Evolutionary conservation across 2,797 vertebrate genomes (phyloP).

Genomic region (Acropternis orthonyx): DNA sequence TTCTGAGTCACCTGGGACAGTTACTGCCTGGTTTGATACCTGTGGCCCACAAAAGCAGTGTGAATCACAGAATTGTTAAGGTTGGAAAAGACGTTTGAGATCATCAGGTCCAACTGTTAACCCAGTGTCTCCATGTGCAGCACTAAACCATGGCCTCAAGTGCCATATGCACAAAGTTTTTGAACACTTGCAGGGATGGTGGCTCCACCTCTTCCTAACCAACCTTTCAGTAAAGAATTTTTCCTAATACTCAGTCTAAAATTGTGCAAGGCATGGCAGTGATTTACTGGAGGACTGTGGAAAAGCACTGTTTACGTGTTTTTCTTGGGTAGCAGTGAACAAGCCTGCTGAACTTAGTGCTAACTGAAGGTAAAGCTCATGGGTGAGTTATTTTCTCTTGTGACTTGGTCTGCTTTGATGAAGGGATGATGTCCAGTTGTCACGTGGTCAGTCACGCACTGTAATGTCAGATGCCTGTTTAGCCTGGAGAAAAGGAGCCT

Average conservation of each 20-base stretch:
- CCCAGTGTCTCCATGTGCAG: not conserved
- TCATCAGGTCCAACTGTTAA: not conserved
- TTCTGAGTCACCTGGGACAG: not conserved
- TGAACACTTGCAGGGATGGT: not conserved
- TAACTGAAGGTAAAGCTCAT: not conserved
- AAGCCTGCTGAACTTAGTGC: not conserved
- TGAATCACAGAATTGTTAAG: not conserved
- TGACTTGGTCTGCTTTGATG: not conserved
- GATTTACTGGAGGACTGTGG: not conserved
- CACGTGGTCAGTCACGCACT: not conserved
- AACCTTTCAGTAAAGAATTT: not conserved
- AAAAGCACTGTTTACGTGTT: not conserved
- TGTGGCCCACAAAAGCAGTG: not conserved
- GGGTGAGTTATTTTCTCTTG: not conserved
- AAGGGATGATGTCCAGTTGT: not conserved
- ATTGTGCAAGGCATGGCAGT: not conserved
- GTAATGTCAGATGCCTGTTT: not conserved
- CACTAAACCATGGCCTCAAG: not conserved
- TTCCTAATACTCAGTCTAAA: not conserved
- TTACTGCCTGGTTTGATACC: not conserved
- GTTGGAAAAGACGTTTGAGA: not conserved
- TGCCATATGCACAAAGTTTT: accelerated
- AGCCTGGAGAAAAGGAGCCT: not conserved
- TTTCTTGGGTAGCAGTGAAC: not conserved
- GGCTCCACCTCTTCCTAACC: not conserved